Evolutionary conservation across 1,140 invertebrate genomes (phyloP).

Genomic region (Aphidius ervi): DNA sequence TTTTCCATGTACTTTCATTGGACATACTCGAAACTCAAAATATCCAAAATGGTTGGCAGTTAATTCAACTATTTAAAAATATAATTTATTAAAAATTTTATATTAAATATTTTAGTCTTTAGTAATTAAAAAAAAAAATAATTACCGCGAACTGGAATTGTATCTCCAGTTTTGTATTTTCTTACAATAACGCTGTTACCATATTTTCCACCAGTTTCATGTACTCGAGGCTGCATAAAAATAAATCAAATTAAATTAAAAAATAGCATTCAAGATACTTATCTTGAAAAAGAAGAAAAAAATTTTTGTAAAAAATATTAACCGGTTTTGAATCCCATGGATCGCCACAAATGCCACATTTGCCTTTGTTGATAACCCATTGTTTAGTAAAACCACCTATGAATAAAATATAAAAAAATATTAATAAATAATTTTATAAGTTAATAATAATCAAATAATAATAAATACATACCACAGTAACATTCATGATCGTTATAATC

Average conservation of each 20-base stretch:
- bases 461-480: slow-evolving; percentile 61
- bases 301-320: slow-evolving; percentile 17
- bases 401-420: too few relatives aligned
- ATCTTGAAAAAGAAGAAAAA: not conserved
- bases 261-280: not conserved
- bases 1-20: slow-evolving; percentile 55
- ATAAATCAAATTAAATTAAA: slow-evolving; percentile 21
- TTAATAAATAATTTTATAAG: too few relatives aligned
- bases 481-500: slow-evolving; percentile 87
- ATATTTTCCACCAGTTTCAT: slow-evolving; percentile 82
- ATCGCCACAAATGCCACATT: slow-evolving; percentile 87
- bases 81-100: too few relatives aligned
- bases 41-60: slow-evolving; percentile 79
- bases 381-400: slow-evolving; percentile 71
- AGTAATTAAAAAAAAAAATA: too few relatives aligned
- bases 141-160: slow-evolving; percentile 60
- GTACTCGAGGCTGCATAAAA: slow-evolving; percentile 62
- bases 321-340: slow-evolving; percentile 66
- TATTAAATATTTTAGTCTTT: too few relatives aligned
- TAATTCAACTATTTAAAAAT: slow-evolving; percentile 57
- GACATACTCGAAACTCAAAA: slow-evolving; percentile 84
- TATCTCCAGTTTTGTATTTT: slow-evolving; percentile 64
- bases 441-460: too few relatives aligned
- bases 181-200: slow-evolving; percentile 76
- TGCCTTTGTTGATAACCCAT: slow-evolving; percentile 69